phyloP scores from a whole-genome alignment of 1,140 invertebrate genomes.

The Cotesia chilonis region DNA sequence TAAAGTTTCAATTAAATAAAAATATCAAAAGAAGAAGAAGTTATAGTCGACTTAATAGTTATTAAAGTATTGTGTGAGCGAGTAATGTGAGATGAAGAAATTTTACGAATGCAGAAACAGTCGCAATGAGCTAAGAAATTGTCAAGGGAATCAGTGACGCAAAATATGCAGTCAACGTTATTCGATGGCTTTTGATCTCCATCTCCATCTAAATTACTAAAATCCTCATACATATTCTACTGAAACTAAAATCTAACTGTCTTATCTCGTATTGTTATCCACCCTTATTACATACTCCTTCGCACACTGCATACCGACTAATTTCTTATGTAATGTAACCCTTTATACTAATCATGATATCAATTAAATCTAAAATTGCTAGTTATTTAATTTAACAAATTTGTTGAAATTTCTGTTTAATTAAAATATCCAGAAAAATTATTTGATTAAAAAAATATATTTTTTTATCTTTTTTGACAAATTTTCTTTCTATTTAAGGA shows the following conservation, averaged over 20 bases:
- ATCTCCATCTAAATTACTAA: constrained; percentile 48
- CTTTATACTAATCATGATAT: too few species aligned
- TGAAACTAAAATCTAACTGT: constrained; percentile 14
- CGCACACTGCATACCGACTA: not conserved
- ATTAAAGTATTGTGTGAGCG: too few species aligned
- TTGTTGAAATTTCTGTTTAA: too few species aligned
- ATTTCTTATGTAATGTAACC: not conserved
- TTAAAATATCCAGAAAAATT: too few species aligned
- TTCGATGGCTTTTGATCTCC: constrained; percentile 47
- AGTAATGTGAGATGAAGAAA: not conserved
- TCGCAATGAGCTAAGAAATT: not conserved
- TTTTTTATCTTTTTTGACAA: too few species aligned
- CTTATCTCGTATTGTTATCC: not conserved
- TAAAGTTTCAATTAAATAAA: too few species aligned
- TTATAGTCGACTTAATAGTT: too few species aligned
- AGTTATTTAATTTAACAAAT: too few species aligned
- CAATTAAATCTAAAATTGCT: too few species aligned
- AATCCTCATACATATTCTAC: constrained; percentile 26
- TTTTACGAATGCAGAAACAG: constrained; percentile 6
- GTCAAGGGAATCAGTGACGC: constrained; percentile 4
- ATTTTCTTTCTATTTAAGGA: too few species aligned
- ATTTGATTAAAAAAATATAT: too few species aligned
- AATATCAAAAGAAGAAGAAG: too few species aligned
- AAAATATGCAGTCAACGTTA: constrained; percentile 36
- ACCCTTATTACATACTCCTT: not conserved